These are phyloP conservation scores for Dorcus hopei DNA, from an alignment of 2,888 invertebrate species.

Conservation along the genomic window DNA sequence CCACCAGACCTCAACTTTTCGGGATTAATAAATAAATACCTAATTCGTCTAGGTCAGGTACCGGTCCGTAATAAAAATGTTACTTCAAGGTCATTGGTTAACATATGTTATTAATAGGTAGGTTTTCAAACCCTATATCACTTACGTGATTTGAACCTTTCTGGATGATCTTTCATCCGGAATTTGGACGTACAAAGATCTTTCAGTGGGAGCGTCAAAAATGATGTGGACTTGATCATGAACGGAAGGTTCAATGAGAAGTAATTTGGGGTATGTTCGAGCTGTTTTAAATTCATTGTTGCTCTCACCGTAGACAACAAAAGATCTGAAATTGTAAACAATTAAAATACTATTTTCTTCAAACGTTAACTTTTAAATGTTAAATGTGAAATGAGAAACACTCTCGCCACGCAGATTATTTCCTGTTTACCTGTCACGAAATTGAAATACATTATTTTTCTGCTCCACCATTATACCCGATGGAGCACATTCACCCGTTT, in stretches of 20 bases:
- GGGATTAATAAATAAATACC: too few relatives aligned
- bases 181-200: constrained; percentile 46
- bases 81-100: too few relatives aligned
- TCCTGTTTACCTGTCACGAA: constrained; percentile 23
- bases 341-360: background rate
- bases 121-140: too few relatives aligned
- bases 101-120: too few relatives aligned
- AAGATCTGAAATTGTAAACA: constrained; percentile 15
- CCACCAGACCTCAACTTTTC: too few relatives aligned
- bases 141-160: background rate
- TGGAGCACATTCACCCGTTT: constrained; percentile 29
- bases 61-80: too few relatives aligned
- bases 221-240: constrained; percentile 46
- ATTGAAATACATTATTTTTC: constrained; percentile 15
- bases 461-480: constrained; percentile 8
- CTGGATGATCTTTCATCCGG: constrained; percentile 31
- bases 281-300: constrained; percentile 28
- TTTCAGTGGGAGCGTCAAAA: constrained; percentile 51
- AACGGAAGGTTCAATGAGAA: constrained; percentile 47
- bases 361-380: background rate
- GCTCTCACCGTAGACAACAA: constrained; percentile 21
- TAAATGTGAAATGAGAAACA: background rate
- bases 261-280: constrained; percentile 48
- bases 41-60: too few relatives aligned
- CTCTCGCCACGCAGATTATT: too few relatives aligned